These are phyloP conservation scores for Dryococelus australis DNA, from an alignment of 2,888 invertebrate species.

Conservation along the genomic window DNA sequence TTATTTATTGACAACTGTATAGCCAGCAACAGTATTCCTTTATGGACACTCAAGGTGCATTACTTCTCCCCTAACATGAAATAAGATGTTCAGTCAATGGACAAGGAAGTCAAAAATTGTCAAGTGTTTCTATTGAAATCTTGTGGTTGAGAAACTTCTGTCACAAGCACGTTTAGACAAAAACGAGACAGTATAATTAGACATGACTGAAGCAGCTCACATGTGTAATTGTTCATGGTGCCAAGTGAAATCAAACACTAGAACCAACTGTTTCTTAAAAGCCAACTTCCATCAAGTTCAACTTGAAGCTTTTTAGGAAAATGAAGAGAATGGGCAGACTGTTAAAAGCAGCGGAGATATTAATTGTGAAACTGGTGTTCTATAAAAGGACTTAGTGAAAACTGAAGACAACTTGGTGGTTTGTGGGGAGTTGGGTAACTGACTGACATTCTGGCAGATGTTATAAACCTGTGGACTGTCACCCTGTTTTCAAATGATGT, in stretches of 20 bases:
- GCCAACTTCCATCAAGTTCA: not conserved
- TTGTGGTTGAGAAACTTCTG: not conserved
- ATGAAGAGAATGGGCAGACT: not conserved
- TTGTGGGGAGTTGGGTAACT: not conserved
- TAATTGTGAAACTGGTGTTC: not conserved
- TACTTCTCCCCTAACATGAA: not conserved
- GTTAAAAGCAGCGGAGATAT: not conserved
- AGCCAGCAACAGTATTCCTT: not conserved
- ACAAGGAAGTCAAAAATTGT: not conserved
- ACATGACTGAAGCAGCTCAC: not conserved
- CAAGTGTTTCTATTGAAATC: not conserved
- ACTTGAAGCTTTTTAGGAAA: not conserved
- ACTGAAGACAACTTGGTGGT: not conserved
- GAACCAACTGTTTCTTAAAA: not conserved
- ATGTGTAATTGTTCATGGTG: not conserved
- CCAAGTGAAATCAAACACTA: not conserved
- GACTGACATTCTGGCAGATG: constrained; percentile 1
- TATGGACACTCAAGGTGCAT: too few species aligned
- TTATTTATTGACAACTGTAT: not conserved
- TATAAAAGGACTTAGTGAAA: not conserved
- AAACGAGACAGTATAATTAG: not conserved
- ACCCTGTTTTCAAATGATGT: not conserved
- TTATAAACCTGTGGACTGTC: not conserved
- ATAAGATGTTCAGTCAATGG: not conserved
- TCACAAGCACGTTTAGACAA: not conserved